A percentile compares a stretch with the other conserved stretches of the same genome.
These are phyloP conservation scores for Ormyrus labotus DNA, from an alignment of 2,888 invertebrate species.

Conservation along the genomic window DNA sequence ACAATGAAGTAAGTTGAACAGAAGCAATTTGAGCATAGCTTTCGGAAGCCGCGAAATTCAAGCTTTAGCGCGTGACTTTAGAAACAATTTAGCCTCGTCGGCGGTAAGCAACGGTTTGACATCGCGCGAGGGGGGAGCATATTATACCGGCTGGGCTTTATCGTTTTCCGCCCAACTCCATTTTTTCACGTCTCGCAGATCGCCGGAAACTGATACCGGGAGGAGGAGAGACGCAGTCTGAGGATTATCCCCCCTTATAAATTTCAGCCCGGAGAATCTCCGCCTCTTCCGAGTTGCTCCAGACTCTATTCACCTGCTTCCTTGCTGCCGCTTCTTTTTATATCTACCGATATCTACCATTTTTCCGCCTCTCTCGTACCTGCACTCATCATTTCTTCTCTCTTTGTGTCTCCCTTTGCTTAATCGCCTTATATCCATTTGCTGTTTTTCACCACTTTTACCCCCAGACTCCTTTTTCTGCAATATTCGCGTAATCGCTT, in stretches of 20 bases:
- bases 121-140: too few relatives aligned
- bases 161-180: too few relatives aligned
- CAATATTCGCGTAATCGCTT: constrained; percentile 19
- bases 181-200: too few relatives aligned
- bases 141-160: too few relatives aligned
- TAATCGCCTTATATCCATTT: constrained; percentile 42
- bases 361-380: constrained; percentile 21
- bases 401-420: background rate
- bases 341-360: constrained; percentile 22
- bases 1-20: too few relatives aligned
- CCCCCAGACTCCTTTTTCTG: background rate
- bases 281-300: constrained; percentile 31
- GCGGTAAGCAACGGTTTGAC: too few relatives aligned
- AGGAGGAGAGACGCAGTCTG: too few relatives aligned
- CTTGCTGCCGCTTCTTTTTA: background rate
- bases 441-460: constrained; percentile 14
- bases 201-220: too few relatives aligned
- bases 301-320: constrained; percentile 42
- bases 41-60: too few relatives aligned
- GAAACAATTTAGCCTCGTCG: too few relatives aligned
- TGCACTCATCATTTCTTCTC: background rate
- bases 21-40: too few relatives aligned
- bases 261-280: constrained; percentile 43
- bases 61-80: too few relatives aligned
- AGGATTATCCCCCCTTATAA: constrained; percentile 52